These are phyloP conservation scores for Casuarius casuarius DNA, from an alignment of 2,113 vertebrate genomes.

Conservation along the genomic window DNA sequence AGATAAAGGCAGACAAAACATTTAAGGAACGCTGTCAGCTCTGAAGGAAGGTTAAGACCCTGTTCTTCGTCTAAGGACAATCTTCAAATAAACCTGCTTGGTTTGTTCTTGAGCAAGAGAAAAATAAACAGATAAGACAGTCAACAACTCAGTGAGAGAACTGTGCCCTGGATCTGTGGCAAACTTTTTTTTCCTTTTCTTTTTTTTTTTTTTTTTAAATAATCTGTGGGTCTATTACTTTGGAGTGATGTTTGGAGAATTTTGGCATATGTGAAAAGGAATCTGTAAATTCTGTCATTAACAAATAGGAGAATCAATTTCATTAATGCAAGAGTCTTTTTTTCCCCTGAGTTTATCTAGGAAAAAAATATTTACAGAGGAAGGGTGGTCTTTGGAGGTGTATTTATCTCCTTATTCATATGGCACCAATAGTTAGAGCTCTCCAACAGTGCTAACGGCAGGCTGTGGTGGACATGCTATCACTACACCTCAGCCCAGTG, in stretches of 20 bases:
- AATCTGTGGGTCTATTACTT: constrained; percentile 1
- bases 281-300: constrained; percentile 30
- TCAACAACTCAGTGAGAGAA: neutral
- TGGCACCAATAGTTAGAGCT: neutral
- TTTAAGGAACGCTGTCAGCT: neutral
- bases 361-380: neutral
- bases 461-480: neutral
- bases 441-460: neutral
- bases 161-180: neutral
- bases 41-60: neutral
- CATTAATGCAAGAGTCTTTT: neutral
- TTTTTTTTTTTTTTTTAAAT: neutral
- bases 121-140: neutral
- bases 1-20: neutral
- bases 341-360: neutral
- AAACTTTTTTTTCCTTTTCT: no score
- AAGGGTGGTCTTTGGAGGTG: neutral
- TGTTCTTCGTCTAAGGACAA: neutral
- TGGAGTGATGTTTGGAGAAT: neutral
- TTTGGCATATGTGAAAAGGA: constrained; percentile 14
- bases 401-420: constrained; percentile 31
- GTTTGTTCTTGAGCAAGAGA: neutral
- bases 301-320: constrained; percentile 34
- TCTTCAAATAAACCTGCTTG: no score
- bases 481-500: neutral